A percentile compares a stretch with the other conserved stretches of the same genome.
These are phyloP conservation scores for Acropora tenuis DNA, from an alignment of 64 coral and sea anemone species.

Conservation along the genomic window DNA sequence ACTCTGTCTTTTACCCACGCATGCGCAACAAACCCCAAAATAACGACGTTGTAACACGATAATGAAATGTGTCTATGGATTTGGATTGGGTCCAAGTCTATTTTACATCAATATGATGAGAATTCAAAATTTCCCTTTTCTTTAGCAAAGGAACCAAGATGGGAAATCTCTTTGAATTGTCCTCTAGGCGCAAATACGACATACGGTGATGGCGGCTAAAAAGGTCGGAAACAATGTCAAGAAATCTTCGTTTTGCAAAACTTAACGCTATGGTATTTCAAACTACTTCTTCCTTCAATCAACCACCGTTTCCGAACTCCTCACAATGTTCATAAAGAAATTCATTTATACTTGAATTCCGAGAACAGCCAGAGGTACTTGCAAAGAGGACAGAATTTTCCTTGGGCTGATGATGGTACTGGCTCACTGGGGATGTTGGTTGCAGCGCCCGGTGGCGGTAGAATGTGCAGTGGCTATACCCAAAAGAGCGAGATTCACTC, in stretches of 20 bases:
- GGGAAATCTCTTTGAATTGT: neutral
- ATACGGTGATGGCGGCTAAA: too few relatives aligned
- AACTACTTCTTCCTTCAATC: neutral
- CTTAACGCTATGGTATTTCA: neutral
- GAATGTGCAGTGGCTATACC: too few relatives aligned
- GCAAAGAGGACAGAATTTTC: neutral
- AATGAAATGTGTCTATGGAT: neutral
- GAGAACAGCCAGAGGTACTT: neutral
- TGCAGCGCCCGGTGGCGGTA: too few relatives aligned
- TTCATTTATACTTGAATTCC: neutral
- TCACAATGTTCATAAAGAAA: neutral
- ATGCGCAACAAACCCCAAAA: too few relatives aligned
- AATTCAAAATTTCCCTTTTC: neutral
- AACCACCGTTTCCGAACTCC: neutral
- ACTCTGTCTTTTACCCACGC: too few relatives aligned
- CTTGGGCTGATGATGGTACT: neutral
- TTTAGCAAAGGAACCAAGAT: too few relatives aligned
- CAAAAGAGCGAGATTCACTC: neutral
- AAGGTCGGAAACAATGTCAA: neutral
- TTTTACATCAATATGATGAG: conserved; percentile 7
- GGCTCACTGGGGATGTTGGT: neutral
- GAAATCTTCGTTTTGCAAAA: neutral
- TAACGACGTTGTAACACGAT: neutral
- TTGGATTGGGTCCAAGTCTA: neutral
- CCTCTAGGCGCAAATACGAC: too few relatives aligned